Evolutionary conservation across 2,888 invertebrate genomes (phyloP).

Genomic region (Syritta pipiens): DNA sequence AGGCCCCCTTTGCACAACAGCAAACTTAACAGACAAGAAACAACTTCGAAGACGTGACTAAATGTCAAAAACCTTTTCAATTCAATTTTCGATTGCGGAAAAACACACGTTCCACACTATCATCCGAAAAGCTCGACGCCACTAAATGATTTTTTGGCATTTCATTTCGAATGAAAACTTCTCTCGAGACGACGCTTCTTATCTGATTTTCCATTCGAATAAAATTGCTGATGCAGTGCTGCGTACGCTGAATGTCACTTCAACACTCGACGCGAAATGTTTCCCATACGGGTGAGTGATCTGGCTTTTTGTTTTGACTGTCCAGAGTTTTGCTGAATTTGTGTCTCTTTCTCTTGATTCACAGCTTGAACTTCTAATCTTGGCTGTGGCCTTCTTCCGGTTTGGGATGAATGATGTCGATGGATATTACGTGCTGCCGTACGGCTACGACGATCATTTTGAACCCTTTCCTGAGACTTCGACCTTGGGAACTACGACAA

Average conservation of each 20-base stretch:
- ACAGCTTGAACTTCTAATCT: conserved; percentile 26
- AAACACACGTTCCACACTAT: no score
- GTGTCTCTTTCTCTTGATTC: no score
- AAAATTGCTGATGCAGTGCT: conserved; percentile 30
- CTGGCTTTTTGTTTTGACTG: background rate
- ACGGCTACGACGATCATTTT: conserved; percentile 9
- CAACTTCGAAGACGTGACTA: no score
- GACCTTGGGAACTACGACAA: background rate
- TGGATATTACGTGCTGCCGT: conserved; percentile 26
- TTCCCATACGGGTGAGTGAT: conserved; percentile 39
- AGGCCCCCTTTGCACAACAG: no score
- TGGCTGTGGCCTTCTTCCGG: background rate
- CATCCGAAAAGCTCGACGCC: no score
- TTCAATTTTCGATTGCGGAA: no score
- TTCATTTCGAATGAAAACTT: background rate
- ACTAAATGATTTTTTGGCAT: no score
- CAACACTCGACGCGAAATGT: conserved; percentile 34
- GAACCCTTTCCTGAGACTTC: background rate
- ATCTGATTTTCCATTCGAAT: conserved; percentile 8
- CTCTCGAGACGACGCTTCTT: background rate
- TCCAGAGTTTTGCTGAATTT: background rate
- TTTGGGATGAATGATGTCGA: background rate
- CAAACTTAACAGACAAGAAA: no score
- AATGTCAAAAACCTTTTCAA: no score
- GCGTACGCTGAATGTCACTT: conserved; percentile 24